A percentile compares a stretch with the other conserved stretches of the same genome.
phyloP scores from a whole-genome alignment of 2,797 vertebrate species.

The Sciurus carolinensis region DNA sequence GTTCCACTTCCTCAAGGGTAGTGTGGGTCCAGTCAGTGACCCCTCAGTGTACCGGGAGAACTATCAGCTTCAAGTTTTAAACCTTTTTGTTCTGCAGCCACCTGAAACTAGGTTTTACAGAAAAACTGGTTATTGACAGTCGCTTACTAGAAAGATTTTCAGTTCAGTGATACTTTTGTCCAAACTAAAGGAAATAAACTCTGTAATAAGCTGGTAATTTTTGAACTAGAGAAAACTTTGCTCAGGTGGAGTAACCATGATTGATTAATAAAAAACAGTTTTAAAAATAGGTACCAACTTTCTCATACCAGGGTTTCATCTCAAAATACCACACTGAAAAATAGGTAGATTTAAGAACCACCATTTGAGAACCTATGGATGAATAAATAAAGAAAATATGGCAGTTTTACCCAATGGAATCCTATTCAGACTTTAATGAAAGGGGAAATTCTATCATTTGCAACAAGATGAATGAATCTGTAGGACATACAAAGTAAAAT shows the following conservation, averaged over 20 bases:
- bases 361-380: neutral
- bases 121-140: neutral
- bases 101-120: neutral
- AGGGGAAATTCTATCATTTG: neutral
- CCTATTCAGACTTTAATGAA: neutral
- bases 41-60: neutral
- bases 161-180: neutral
- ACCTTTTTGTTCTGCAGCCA: neutral
- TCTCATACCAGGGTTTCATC: neutral
- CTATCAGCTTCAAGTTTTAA: neutral
- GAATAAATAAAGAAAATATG: neutral
- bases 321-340: neutral
- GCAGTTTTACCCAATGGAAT: neutral
- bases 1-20: neutral
- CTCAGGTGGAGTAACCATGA: neutral
- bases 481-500: neutral
- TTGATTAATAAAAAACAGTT: constrained; percentile 28
- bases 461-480: neutral
- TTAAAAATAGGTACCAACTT: neutral
- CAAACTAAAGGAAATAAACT: neutral
- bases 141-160: neutral
- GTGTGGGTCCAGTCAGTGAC: accelerated
- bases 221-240: neutral
- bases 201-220: constrained; percentile 1
- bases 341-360: neutral